These are phyloP conservation scores for Ictalurus punctatus DNA, from an alignment of 2,113 vertebrate genomes.

Conservation along the genomic window DNA sequence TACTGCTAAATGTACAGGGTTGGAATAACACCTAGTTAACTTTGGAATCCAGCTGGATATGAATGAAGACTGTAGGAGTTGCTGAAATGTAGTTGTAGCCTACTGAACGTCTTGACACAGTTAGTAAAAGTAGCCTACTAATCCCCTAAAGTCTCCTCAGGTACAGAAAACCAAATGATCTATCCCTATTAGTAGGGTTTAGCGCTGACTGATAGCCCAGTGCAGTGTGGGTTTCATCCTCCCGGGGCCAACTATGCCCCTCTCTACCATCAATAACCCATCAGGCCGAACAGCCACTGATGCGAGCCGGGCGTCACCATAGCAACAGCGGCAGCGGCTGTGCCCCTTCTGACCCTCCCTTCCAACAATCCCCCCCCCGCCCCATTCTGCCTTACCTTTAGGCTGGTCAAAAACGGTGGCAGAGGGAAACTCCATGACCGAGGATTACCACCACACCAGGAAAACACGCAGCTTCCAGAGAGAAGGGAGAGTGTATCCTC, in stretches of 20 bases:
- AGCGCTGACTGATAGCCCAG: background rate
- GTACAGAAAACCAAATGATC: background rate
- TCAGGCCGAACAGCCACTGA: constrained; percentile 20
- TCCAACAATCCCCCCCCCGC: too few species aligned
- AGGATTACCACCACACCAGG: constrained; percentile 43
- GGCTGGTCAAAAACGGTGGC: constrained; percentile 84
- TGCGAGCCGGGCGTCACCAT: constrained; percentile 55
- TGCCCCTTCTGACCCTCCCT: background rate
- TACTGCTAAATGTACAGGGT: background rate
- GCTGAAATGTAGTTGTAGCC: background rate
- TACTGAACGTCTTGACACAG: background rate
- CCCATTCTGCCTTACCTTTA: constrained; percentile 75
- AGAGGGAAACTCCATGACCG: constrained; percentile 83
- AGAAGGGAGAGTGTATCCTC: background rate
- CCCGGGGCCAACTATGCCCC: background rate
- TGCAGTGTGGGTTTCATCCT: background rate
- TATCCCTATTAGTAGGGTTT: background rate
- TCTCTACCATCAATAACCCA: constrained; percentile 14
- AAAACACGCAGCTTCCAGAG: background rate
- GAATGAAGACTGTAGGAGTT: background rate
- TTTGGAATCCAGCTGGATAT: background rate
- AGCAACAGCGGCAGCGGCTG: constrained; percentile 55
- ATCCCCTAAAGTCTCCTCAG: background rate
- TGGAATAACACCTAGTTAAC: background rate
- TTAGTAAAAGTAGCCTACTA: too few species aligned